Evolutionary conservation across 1,140 invertebrate genomes (phyloP).

Genomic region (Wasmannia auropunctata): DNA sequence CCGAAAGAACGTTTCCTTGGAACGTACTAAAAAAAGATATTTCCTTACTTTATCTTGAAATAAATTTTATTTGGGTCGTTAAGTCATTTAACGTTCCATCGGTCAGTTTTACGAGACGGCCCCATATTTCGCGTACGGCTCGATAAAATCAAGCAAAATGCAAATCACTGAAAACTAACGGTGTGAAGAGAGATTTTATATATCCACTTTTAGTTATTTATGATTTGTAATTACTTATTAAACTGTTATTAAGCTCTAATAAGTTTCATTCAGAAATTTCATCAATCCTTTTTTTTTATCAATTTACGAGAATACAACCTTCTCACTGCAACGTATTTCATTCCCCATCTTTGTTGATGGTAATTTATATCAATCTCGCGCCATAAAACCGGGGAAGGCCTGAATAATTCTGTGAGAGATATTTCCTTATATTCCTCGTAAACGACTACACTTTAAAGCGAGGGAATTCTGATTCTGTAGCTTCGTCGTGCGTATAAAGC

Average conservation of each 20-base stretch:
- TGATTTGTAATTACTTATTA: not conserved
- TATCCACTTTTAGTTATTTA: not conserved
- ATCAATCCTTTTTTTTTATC: no score
- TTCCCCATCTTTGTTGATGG: not conserved
- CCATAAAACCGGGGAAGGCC: not conserved
- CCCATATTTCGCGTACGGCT: not conserved
- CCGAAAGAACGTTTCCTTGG: not conserved
- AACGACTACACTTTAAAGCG: not conserved
- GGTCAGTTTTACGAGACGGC: not conserved
- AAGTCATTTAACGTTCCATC: not conserved
- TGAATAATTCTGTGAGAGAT: conserved; percentile 1
- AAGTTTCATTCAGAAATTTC: not conserved
- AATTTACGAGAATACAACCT: not conserved
- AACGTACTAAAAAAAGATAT: not conserved
- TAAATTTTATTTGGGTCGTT: not conserved
- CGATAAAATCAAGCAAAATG: not conserved
- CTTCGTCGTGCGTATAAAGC: not conserved
- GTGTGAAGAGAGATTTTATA: not conserved
- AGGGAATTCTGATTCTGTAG: not conserved
- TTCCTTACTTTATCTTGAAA: not conserved
- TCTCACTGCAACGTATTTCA: not conserved
- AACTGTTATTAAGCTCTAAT: not conserved
- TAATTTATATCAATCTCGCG: not conserved
- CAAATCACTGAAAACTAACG: not conserved
- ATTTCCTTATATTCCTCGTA: not conserved